phyloP scores from a whole-genome alignment of 2,113 vertebrate genomes.

The Protomyctophum bolini region DNA sequence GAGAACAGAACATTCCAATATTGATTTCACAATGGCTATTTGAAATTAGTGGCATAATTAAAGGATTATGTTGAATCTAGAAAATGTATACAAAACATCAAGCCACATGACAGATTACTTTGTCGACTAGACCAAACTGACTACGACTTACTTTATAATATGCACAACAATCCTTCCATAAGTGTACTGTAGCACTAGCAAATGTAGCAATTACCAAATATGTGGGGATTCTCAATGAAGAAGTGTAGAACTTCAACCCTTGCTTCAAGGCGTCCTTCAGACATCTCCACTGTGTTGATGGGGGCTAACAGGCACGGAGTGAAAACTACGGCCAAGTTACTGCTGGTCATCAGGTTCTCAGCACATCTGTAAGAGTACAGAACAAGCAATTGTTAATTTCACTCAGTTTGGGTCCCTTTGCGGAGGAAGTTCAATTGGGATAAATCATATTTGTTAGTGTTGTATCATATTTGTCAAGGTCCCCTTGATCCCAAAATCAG shows the following conservation, averaged over 20 bases:
- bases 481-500: background rate
- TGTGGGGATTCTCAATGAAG: conserved; percentile 83
- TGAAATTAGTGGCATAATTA: too few relatives aligned
- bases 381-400: background rate
- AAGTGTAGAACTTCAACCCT: conserved; percentile 83
- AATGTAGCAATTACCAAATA: conserved; percentile 79
- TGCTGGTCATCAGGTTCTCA: conserved; percentile 91
- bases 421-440: too few relatives aligned
- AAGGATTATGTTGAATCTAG: too few relatives aligned
- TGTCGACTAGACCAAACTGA: too few relatives aligned
- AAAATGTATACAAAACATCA: too few relatives aligned
- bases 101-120: too few relatives aligned
- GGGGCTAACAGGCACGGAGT: conserved; percentile 88
- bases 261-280: conserved; percentile 82
- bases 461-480: background rate
- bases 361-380: conserved; percentile 72
- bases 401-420: too few relatives aligned
- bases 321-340: conserved; percentile 89
- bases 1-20: background rate
- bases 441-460: too few relatives aligned
- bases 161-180: too few relatives aligned
- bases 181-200: too few relatives aligned
- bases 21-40: too few relatives aligned
- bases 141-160: too few relatives aligned
- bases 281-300: conserved; percentile 81